Percentiles rank a stretch among this genome's conserved stretches.
Conservation (phyloP, 2,888 invertebrate genomes). For the Tetanocera ferruginea region DNA sequence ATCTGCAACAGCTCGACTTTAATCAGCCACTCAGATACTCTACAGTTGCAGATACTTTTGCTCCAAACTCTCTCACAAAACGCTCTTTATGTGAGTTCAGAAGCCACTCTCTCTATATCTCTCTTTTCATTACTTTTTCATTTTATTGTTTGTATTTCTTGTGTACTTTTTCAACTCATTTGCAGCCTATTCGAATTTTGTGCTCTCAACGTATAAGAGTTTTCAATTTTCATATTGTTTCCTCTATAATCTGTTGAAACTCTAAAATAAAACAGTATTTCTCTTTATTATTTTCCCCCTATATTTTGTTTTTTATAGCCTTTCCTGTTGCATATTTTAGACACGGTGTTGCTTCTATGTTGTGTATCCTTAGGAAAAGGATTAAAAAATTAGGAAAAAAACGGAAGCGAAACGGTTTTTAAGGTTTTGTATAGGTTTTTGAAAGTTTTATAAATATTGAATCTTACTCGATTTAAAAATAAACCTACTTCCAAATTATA, state of each 20-base stretch:
- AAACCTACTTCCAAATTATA: too few species aligned
- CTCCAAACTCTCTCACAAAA: background rate
- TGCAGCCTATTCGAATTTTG: background rate
- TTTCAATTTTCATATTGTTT: background rate
- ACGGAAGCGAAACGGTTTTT: background rate
- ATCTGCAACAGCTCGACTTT: background rate
- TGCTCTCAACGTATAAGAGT: constrained; percentile 2
- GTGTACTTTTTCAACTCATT: background rate
- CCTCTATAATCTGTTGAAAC: background rate
- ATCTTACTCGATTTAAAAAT: too few species aligned
- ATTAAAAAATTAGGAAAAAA: background rate
- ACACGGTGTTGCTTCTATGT: too few species aligned
- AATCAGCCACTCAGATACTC: background rate
- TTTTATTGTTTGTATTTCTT: background rate
- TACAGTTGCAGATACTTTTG: background rate
- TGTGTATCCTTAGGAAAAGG: too few species aligned
- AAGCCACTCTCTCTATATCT: background rate
- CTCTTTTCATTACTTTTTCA: background rate
- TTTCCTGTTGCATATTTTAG: constrained; percentile 20
- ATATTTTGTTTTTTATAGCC: background rate
- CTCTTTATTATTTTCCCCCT: background rate
- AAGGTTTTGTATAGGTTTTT: too few species aligned
- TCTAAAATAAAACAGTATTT: background rate
- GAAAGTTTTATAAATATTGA: too few species aligned
- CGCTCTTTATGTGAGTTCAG: background rate